Evolutionary conservation across 2,888 invertebrate species (phyloP).

Genomic region (Stenoptilia bipunctidactyla): DNA sequence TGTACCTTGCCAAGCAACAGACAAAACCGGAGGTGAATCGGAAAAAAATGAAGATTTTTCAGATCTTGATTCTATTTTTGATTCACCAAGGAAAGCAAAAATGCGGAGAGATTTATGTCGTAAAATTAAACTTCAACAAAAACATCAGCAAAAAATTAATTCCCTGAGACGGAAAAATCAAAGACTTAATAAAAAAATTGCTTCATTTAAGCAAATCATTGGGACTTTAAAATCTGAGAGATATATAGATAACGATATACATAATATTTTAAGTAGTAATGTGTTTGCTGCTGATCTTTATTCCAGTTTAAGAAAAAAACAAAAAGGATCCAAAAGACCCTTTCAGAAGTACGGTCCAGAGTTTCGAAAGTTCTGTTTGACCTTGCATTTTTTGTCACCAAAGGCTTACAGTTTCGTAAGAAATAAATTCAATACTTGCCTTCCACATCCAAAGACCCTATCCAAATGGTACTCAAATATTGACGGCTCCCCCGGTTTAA

Average conservation of each 20-base stretch:
- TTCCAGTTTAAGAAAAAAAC: neutral
- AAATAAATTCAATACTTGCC: conserved; percentile 8
- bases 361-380: conserved; percentile 5
- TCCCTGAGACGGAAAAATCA: neutral
- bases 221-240: conserved; percentile 1
- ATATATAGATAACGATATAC: neutral
- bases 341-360: neutral
- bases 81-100: conserved; percentile 4
- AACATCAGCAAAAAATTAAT: neutral
- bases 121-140: neutral
- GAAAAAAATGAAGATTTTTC: neutral
- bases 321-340: neutral
- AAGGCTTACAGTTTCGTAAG: conserved; percentile 12
- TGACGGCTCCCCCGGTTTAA: conserved; percentile 23
- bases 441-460: conserved; percentile 8
- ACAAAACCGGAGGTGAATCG: no score
- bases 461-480: conserved; percentile 11
- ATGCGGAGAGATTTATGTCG: neutral
- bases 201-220: conserved; percentile 4
- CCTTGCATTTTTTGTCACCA: conserved; percentile 8
- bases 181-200: conserved; percentile 4
- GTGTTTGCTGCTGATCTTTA: conserved; percentile 2
- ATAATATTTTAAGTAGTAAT: conserved; percentile 2
- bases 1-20: no score
- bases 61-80: conserved; percentile 1